Evolutionary conservation across 2,888 invertebrate species (phyloP), one percentile per base, ranked within the genome.

Genomic region (Tenthredo amoena): DNA sequence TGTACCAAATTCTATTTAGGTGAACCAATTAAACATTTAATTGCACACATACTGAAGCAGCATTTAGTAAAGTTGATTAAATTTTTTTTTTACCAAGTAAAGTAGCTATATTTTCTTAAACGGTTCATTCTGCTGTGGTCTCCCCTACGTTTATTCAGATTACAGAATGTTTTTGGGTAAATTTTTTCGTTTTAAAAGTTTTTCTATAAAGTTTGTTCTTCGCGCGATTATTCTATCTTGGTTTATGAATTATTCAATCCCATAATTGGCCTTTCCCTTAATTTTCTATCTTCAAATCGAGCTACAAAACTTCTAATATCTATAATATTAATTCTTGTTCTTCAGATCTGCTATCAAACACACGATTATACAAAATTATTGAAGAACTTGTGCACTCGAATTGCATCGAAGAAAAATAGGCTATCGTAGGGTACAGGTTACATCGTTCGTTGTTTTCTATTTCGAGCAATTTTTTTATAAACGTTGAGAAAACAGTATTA

Each of bases 1-100:
- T n/a, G n/a, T 7, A 55, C n/a, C 6, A 55, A 55, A 55, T 55
- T 55, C 7, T 55, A 55, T 55, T 55, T 0, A n/a, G n/a, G 18
- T 55, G n/a, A 55, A n/a, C 55, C n/a, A 55, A 55, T 55, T 55
- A 55, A 55, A 55, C n/a, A 55, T 55, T 55, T n/a, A 55, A n/a
- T 55, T n/a, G 18, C 55, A n/a, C n/a, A n/a, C n/a, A n/a, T 55
- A 55, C 18, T 55, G 2, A 55, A 55, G 55, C n/a, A n/a, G n/a
- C n/a, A 55, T 55, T 55, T n/a, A n/a, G 55, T 55, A 7, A 55
- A 55, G 55, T 55, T 55, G 6, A 55, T 55, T 55, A 55, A 55
- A 55, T 55, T 55, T 55, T 55, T 55, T 50, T 55, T 7, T 2
- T 47, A 1, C n/a, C 55, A 18, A 50, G 50, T 50, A 7, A n/a